Base-by-base conservation (phyloP, 2,888 invertebrate species). In the Pseudolycoriella hygida region DNA sequence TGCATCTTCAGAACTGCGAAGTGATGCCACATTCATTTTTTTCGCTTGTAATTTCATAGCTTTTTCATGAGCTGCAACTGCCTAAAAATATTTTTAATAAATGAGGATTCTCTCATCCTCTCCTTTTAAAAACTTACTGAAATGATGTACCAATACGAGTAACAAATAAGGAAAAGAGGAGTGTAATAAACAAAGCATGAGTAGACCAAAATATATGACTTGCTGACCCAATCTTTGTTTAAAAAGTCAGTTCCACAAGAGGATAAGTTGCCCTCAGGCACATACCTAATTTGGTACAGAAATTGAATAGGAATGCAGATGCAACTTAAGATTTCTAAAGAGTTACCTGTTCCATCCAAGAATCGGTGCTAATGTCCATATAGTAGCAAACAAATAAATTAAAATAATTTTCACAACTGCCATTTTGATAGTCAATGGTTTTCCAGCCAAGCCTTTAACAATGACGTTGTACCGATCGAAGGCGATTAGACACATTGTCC, bases 81-180 rank as follows among this genome's bases (percentile, higher is more conserved):
- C 84, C 71, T 78, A 57, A 14, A 42, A 17, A 10, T 10, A 42
- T 19, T n/a, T n/a, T n/a, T n/a, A n/a, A n/a, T n/a, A n/a, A n/a
- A n/a, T 8, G 25, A 25, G 4, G 8, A 8, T 8, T 6, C 25
- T 25, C 25, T 25, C 25, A 8, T 25, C 4, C 4, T 8, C 4
- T 25, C 8, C 25, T 8, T 25, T 25, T 37, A 11, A 40, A 15
- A 50, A 53, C 58, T 60, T 67, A 79, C 81, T 71, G 80, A 77
- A 53, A 87, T 79, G 59, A 92, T 92, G 67, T 81, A 85, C 71
- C 76, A 84, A 67, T 92, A 92, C 49, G 86, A 85, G 64, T 83
- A 84, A 62, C 85, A 78, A 59, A 92, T 90, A 50, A 79, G 69
- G 52, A 79, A 65, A 42, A 92, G 72, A 44, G 88, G 88, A 52